Percentiles rank a stretch among this genome's conserved stretches.
Evolutionary conservation across 2,797 vertebrate genomes (phyloP).

Genomic region (Peromyscus nudipes): DNA sequence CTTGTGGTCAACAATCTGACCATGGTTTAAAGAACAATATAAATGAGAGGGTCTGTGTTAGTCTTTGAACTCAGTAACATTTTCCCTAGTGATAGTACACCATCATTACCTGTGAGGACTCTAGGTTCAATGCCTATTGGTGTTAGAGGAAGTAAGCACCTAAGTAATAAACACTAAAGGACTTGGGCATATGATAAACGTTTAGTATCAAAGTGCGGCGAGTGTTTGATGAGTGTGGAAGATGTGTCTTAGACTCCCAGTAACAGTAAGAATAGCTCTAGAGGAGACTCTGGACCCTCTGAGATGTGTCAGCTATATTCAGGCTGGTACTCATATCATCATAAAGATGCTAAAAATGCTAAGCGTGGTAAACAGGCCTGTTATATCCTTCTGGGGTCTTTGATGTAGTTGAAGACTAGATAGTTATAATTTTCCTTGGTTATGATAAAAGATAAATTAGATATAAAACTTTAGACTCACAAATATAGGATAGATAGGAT

Average conservation of each 20-base stretch:
- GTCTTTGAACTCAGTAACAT: neutral
- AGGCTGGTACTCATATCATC: neutral
- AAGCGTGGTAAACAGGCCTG: too few relatives aligned
- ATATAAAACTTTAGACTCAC: too few relatives aligned
- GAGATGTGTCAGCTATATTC: neutral
- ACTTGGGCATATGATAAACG: neutral
- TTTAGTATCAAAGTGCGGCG: neutral
- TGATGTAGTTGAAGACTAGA: too few relatives aligned
- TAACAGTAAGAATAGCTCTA: neutral
- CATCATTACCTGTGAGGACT: neutral
- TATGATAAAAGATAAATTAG: too few relatives aligned
- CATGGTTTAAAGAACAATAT: neutral
- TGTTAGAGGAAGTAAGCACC: neutral
- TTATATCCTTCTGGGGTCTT: too few relatives aligned
- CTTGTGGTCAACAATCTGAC: neutral
- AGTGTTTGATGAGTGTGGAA: neutral
- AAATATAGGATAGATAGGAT: too few relatives aligned
- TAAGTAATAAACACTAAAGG: neutral
- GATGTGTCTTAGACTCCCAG: neutral
- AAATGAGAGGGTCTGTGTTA: slow-evolving; percentile 5
- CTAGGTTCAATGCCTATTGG: neutral
- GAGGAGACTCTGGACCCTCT: neutral
- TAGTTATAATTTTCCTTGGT: too few relatives aligned
- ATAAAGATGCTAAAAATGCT: neutral
- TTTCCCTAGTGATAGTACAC: neutral